phyloP scores from a whole-genome alignment of 2,888 invertebrate genomes.

The Drosophila algonquin region DNA sequence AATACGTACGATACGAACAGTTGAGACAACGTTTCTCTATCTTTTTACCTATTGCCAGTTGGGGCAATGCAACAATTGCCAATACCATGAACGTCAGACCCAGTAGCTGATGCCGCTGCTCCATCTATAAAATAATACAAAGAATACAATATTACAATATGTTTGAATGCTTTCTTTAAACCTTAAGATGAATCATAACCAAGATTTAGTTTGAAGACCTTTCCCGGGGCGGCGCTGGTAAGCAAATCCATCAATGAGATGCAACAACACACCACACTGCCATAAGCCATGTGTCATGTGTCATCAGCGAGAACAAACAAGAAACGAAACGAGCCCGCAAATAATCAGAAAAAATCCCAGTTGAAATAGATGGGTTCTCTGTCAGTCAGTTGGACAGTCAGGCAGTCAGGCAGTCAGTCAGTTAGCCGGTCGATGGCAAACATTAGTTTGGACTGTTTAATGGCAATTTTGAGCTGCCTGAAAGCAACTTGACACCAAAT shows the following conservation, averaged over 20 bases:
- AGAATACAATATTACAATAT: no score
- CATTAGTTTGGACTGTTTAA: constrained; percentile 32
- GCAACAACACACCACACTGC: no score
- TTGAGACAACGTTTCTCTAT: constrained; percentile 79
- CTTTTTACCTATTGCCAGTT: constrained; percentile 73
- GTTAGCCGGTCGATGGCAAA: constrained; percentile 17
- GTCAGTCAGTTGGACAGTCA: constrained; percentile 7
- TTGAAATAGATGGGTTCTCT: constrained; percentile 3
- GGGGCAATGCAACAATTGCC: constrained; percentile 40
- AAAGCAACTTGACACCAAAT: constrained; percentile 32
- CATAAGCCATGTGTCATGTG: constrained; percentile 1
- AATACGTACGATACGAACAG: constrained; percentile 80
- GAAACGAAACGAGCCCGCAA: neutral
- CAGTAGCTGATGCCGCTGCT: constrained; percentile 38
- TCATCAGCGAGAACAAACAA: constrained; percentile 10
- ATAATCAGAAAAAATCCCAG: neutral
- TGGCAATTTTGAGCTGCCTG: constrained; percentile 19
- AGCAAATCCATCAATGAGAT: no score
- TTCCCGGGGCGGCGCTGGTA: no score
- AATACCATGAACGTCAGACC: constrained; percentile 32
- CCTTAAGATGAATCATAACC: no score
- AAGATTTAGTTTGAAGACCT: no score
- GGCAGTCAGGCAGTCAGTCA: constrained; percentile 1
- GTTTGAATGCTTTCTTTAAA: no score
- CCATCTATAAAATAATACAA: constrained; percentile 13